Conservation (phyloP, 2,113 vertebrate species). For the Tenebrosternarchus preto region DNA sequence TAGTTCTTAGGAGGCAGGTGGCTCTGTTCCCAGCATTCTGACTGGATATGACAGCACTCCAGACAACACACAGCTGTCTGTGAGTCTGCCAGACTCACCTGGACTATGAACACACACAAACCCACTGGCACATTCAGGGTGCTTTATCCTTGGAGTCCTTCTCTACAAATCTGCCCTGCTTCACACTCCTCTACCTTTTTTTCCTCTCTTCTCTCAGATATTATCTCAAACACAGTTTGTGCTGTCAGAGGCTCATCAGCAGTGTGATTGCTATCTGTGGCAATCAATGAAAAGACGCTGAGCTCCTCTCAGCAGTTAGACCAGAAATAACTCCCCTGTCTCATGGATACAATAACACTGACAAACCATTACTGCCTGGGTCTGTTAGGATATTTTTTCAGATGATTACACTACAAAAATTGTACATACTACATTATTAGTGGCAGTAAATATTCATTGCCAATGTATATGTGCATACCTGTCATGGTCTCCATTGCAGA, state of each 20-base stretch:
- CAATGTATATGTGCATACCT: slow-evolving; percentile 70
- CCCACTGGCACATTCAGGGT: slow-evolving; percentile 3
- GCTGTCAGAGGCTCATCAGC: slow-evolving; percentile 50
- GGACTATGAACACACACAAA: slow-evolving; percentile 7
- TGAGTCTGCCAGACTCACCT: slow-evolving; percentile 8
- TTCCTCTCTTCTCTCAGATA: background rate
- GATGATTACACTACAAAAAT: slow-evolving; percentile 31
- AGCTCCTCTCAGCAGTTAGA: slow-evolving; percentile 35
- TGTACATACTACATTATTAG: slow-evolving; percentile 9
- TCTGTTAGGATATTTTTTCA: slow-evolving; percentile 47
- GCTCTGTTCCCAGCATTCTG: slow-evolving; percentile 20
- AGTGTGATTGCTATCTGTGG: slow-evolving; percentile 43
- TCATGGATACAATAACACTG: slow-evolving; percentile 52
- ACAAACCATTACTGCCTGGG: slow-evolving; percentile 58
- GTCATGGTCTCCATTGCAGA: slow-evolving; percentile 92
- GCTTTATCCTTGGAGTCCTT: background rate
- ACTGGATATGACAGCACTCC: slow-evolving; percentile 35
- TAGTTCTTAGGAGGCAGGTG: slow-evolving; percentile 31
- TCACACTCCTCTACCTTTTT: background rate
- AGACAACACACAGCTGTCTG: slow-evolving; percentile 23
- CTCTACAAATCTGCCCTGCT: background rate
- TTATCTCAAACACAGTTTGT: slow-evolving; percentile 12
- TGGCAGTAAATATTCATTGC: slow-evolving; percentile 11
- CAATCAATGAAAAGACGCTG: slow-evolving; percentile 57
- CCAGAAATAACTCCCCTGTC: slow-evolving; percentile 53